A percentile compares a stretch with the other conserved stretches of the same genome.
Evolutionary conservation across 2,113 vertebrate genomes (phyloP).

Genomic region (Osmerus mordax): DNA sequence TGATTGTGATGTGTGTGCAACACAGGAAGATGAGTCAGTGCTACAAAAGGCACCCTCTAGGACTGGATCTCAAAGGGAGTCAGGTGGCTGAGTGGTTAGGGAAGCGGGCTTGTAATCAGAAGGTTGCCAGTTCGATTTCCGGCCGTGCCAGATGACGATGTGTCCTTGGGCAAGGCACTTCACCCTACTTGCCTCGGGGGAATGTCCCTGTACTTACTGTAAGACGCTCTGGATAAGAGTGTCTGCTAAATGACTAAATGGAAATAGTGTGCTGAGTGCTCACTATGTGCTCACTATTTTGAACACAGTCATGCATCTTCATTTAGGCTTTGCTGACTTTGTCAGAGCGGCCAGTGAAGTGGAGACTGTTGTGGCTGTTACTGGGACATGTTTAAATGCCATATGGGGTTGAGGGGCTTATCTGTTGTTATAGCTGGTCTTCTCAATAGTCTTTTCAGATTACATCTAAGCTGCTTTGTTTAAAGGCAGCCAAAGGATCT

Average conservation of each 20-base stretch:
- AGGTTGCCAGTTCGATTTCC: too few relatives aligned
- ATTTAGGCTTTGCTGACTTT: constrained; percentile 11
- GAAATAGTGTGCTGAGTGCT: constrained; percentile 16
- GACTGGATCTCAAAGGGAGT: constrained; percentile 22
- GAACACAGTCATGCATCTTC: constrained; percentile 17
- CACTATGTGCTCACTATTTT: constrained; percentile 29
- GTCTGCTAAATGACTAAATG: constrained; percentile 5
- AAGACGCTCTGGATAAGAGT: too few relatives aligned
- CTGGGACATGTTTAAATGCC: constrained; percentile 45
- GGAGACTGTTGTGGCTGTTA: constrained; percentile 38
- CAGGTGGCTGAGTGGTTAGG: too few relatives aligned
- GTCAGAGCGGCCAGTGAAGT: constrained; percentile 11
- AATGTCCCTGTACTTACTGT: too few relatives aligned
- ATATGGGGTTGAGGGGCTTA: constrained; percentile 61
- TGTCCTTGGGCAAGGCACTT: too few relatives aligned
- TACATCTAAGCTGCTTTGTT: constrained; percentile 70
- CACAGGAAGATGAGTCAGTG: constrained; percentile 50
- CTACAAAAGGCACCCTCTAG: constrained; percentile 25
- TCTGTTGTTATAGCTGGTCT: constrained; percentile 55
- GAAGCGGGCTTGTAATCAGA: too few relatives aligned
- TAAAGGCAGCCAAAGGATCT: constrained; percentile 43
- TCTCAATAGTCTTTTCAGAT: constrained; percentile 63
- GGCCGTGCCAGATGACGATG: too few relatives aligned
- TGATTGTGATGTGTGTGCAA: constrained; percentile 32
- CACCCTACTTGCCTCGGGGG: too few relatives aligned